These are phyloP conservation scores for Lophochroa leadbeateri DNA, from an alignment of 2,113 vertebrate species.

Conservation along the genomic window DNA sequence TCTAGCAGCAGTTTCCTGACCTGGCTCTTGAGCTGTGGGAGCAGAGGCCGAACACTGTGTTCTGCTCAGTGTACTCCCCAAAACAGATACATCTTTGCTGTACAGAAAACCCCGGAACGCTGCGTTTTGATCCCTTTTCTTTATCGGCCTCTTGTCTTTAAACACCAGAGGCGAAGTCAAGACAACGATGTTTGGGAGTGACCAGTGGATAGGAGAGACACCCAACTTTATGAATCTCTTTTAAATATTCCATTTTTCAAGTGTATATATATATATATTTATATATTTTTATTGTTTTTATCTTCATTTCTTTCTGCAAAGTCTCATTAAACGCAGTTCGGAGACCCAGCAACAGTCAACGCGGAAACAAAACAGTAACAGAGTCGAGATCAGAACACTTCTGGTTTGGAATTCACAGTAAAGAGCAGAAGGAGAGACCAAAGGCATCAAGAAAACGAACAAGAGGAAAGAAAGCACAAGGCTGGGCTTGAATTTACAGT, in stretches of 20 bases:
- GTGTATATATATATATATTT: background rate
- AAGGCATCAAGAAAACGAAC: background rate
- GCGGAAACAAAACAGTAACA: conserved; percentile 35
- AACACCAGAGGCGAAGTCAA: conserved; percentile 1
- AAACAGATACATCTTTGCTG: background rate
- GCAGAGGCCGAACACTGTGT: too few relatives aligned
- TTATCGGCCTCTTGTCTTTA: background rate
- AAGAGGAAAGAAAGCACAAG: background rate
- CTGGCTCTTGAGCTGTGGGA: too few relatives aligned
- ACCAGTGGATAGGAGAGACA: background rate
- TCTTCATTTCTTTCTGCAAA: background rate
- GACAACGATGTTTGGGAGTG: background rate
- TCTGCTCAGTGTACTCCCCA: too few relatives aligned
- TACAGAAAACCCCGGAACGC: conserved; percentile 17
- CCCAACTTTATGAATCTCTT: background rate
- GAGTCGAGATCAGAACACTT: conserved; percentile 63
- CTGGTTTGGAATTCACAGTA: conserved; percentile 66
- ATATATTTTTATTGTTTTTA: background rate
- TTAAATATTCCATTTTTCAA: background rate
- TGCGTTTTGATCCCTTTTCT: background rate
- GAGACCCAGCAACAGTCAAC: conserved; percentile 62
- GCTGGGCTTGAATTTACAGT: background rate
- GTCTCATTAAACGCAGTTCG: background rate
- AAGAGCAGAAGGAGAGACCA: conserved; percentile 22
- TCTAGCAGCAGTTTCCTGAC: too few relatives aligned